phyloP scores from a whole-genome alignment of 2,888 invertebrate genomes.

The Xanthorhoe designata region DNA sequence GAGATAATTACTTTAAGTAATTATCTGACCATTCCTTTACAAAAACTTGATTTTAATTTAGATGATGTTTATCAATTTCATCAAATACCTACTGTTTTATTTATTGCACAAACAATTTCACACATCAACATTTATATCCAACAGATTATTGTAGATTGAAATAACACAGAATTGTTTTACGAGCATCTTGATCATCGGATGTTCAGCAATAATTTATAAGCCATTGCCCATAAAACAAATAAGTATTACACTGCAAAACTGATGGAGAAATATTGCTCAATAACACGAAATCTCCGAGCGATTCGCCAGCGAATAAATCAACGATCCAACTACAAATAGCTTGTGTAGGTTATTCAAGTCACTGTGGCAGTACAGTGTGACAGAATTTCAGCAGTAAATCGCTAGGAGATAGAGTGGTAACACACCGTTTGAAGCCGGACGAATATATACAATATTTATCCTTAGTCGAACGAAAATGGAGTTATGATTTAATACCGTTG shows the following conservation, averaged over 20 bases:
- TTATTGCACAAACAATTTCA: not conserved
- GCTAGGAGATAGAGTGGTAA: slow-evolving; percentile 16
- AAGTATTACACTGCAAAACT: slow-evolving; percentile 22
- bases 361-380: slow-evolving; percentile 52
- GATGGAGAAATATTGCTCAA: slow-evolving; percentile 34
- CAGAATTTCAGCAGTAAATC: slow-evolving; percentile 73
- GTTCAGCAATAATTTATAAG: slow-evolving; percentile 11
- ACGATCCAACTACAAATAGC: slow-evolving; percentile 43
- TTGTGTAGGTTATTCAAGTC: slow-evolving; percentile 39
- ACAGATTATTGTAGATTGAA: not conserved
- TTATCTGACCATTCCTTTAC: too few species aligned
- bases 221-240: slow-evolving; percentile 9
- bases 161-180: slow-evolving; percentile 1
- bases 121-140: not conserved
- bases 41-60: too few species aligned
- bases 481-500: too few species aligned
- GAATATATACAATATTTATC: not conserved
- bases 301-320: slow-evolving; percentile 59
- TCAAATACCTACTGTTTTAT: not conserved
- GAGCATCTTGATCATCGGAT: not conserved
- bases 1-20: too few species aligned
- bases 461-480: too few species aligned
- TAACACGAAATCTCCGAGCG: slow-evolving; percentile 27
- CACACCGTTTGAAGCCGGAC: not conserved
- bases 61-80: not conserved